Base-by-base conservation (phyloP, 2,888 invertebrate species). In the Plagodis dolabraria region DNA sequence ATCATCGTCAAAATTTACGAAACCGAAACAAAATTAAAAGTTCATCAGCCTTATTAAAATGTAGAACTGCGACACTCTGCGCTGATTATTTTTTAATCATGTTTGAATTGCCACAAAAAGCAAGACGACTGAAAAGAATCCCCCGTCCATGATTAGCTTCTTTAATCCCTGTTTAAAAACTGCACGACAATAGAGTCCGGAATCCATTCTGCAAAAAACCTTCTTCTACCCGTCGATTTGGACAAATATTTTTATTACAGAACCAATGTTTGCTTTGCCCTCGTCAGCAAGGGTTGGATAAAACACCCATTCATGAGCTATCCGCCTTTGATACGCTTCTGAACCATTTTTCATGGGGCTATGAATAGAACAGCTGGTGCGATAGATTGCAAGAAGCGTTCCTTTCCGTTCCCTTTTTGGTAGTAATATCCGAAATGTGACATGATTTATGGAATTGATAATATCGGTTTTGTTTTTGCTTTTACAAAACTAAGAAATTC, bases 191-290 rank as follows among this genome's bases (percentile, higher is more conserved):
- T 87, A 67, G 83, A 69, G 73, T 79, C 46, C 79, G 73, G 65
- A 75, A 76, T 75, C 72, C 79, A 79, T 82, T 81, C 77, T 75
- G 82, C 72, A 83, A 86, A 83, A 81, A 87, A 85, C 80, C 76
- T 75, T 84, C 80, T 80, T 85, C 78, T 78, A 71, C 76, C 80
- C 80, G 79, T 80, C 72, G 85, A 85, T 85, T 87, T 84, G 77
- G 74, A 84, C 88, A 89, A 92, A 92, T 92, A 90, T 92, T 92
- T 91, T 90, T 89, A 89, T 90, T 88, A 89, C 88, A 85, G 83
- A 85, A 86, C 87, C 85, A 90, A 92, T 90, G 90, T 92, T 91
- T 90, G 85, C 83, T 73, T 77, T 83, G 82, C 84, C 82, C 85
- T 87, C 83, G 83, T 84, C 87, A 84, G 83, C 83, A 85, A 84